A percentile compares a stretch with the other conserved stretches of the same genome.
These are phyloP conservation scores for Pelagia noctiluca DNA, from an alignment of 30 jellyfish, hydroid and myxozoan genomes.

Conservation along the genomic window DNA sequence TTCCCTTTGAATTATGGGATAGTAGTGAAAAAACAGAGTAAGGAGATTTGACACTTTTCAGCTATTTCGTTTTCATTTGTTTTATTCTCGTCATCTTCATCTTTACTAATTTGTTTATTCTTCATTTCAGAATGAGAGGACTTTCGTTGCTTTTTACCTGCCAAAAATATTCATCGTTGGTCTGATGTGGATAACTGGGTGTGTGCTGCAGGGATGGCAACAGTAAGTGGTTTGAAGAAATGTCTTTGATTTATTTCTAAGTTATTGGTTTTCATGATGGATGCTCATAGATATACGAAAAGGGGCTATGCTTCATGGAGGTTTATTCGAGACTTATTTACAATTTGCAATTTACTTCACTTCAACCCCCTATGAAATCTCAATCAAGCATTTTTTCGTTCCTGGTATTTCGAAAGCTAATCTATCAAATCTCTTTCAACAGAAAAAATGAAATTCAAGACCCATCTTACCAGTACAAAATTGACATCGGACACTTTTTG, in stretches of 20 bases:
- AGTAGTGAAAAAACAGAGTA: no score
- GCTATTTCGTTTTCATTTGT: not conserved
- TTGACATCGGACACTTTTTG: constrained; percentile 93
- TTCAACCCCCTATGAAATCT: no score
- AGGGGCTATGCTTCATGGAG: no score
- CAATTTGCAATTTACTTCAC: no score
- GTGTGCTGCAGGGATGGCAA: constrained; percentile 94
- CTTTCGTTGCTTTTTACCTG: constrained; percentile 73
- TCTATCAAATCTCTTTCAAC: not conserved
- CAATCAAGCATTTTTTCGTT: no score
- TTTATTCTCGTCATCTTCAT: not conserved
- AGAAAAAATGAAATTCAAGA: constrained; percentile 90
- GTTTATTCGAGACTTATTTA: no score
- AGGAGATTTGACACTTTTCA: no score
- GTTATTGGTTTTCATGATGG: no score
- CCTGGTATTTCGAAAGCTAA: no score
- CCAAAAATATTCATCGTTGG: constrained; percentile 95
- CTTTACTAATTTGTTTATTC: not conserved
- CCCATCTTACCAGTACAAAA: constrained; percentile 92
- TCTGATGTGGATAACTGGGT: constrained; percentile 85
- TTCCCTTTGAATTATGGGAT: no score
- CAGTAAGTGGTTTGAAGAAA: constrained; percentile 79
- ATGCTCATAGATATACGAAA: no score
- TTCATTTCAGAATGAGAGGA: constrained; percentile 81
- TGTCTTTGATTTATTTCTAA: no score